Evolutionary conservation across 2,888 invertebrate genomes (phyloP).

Genomic region (Philereme vetulata): DNA sequence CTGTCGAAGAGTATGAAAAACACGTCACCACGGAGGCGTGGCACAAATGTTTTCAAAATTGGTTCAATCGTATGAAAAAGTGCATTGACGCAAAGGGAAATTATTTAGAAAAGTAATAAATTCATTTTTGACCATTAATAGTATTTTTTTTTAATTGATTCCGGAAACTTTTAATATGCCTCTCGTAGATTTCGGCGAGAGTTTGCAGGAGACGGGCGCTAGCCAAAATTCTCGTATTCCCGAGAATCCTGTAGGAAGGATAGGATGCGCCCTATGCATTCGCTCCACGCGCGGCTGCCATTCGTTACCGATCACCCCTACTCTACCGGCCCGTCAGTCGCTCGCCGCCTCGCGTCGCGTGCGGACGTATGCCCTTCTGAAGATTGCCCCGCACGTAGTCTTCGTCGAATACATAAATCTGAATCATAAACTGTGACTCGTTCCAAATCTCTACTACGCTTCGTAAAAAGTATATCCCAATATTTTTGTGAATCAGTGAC

Average conservation of each 20-base stretch:
- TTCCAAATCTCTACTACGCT: constrained; percentile 55
- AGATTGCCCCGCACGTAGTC: constrained; percentile 59
- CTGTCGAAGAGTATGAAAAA: too few species aligned
- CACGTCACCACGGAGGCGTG: too few species aligned
- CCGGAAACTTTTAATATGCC: too few species aligned
- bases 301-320: constrained; percentile 60
- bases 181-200: constrained; percentile 50
- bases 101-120: too few species aligned
- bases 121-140: constrained; percentile 55
- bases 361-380: constrained; percentile 45
- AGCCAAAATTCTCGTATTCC: constrained; percentile 39
- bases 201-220: constrained; percentile 51
- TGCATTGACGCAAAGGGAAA: too few species aligned
- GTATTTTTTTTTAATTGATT: constrained; percentile 52
- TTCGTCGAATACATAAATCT: constrained; percentile 63
- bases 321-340: constrained; percentile 67
- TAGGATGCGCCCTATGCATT: constrained; percentile 66
- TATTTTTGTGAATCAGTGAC: constrained; percentile 57
- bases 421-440: constrained; percentile 59
- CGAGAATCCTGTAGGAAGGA: constrained; percentile 23
- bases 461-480: constrained; percentile 8
- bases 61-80: too few species aligned
- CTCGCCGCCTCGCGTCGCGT: constrained; percentile 60
- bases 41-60: too few species aligned
- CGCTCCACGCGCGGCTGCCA: constrained; percentile 54